A percentile compares a stretch with the other conserved stretches of the same genome.
Conservation (phyloP, 2,797 vertebrate species). For the Atherinosoma microstoma region DNA sequence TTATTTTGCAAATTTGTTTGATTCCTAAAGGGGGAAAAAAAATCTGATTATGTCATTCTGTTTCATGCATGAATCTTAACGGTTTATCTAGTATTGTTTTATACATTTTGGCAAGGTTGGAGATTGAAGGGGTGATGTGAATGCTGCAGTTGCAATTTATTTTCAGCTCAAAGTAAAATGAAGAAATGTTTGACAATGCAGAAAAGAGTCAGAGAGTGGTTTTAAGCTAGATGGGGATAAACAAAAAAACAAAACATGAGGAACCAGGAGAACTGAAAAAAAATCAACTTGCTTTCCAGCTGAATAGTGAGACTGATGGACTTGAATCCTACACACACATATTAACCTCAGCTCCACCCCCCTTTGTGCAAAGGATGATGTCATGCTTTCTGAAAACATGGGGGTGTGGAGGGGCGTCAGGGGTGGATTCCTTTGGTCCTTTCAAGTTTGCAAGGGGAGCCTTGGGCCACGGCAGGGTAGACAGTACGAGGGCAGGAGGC, state of each 20-base stretch:
- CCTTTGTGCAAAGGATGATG: conserved; percentile 81
- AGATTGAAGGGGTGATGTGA: too few species aligned
- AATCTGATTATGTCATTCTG: neutral
- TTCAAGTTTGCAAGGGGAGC: conserved; percentile 82
- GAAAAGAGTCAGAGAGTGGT: neutral
- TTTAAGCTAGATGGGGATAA: neutral
- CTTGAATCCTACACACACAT: conserved; percentile 60
- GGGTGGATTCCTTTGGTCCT: conserved; percentile 80
- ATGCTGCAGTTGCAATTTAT: too few species aligned
- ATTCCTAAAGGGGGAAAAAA: neutral
- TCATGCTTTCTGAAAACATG: conserved; percentile 81
- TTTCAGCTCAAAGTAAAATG: neutral
- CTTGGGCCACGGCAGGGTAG: conserved; percentile 74
- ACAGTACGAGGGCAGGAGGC: conserved; percentile 76
- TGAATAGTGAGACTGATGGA: conserved; percentile 40
- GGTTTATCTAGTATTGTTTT: neutral
- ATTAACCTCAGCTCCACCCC: conserved; percentile 68
- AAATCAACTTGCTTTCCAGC: conserved; percentile 17
- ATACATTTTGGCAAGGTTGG: neutral
- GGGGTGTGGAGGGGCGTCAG: conserved; percentile 56
- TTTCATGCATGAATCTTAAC: neutral
- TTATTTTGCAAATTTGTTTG: conserved; percentile 13
- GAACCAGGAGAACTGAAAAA: conserved; percentile 8
- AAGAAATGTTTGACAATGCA: conserved; percentile 6
- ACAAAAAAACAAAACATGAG: neutral